A percentile compares a stretch with the other conserved stretches of the same genome.
Evolutionary conservation across 2,888 invertebrate genomes (phyloP).

Genomic region (Diaprepes abbreviatus): DNA sequence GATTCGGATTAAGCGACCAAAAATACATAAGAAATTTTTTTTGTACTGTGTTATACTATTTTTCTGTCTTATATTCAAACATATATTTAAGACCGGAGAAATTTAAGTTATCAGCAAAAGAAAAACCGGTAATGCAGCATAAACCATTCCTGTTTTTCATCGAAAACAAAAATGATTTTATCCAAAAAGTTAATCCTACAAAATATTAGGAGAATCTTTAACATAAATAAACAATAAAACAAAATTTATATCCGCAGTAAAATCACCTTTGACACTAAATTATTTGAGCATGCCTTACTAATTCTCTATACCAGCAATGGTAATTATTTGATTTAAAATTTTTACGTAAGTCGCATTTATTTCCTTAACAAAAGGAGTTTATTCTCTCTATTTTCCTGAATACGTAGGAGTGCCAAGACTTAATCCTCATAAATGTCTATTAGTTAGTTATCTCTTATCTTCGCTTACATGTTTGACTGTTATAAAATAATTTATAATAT

Average conservation of each 20-base stretch:
- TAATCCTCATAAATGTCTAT: conserved; percentile 34
- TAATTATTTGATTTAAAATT: conserved; percentile 25
- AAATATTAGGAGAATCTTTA: background rate
- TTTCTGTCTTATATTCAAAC: too few species aligned
- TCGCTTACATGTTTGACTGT: conserved; percentile 13
- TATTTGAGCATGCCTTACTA: conserved; percentile 2
- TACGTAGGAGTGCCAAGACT: conserved; percentile 31
- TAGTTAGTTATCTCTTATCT: conserved; percentile 30
- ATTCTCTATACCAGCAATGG: conserved; percentile 6
- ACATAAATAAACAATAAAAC: conserved; percentile 1
- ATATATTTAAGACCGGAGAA: too few species aligned
- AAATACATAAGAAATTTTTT: too few species aligned
- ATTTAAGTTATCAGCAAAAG: too few species aligned
- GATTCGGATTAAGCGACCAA: too few species aligned
- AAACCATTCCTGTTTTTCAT: too few species aligned
- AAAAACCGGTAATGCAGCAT: too few species aligned
- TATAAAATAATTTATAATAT: conserved; percentile 33
- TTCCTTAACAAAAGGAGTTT: conserved; percentile 23
- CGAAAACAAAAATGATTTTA: background rate
- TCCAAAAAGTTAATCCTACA: background rate
- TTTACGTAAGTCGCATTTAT: conserved; percentile 17
- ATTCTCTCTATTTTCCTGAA: conserved; percentile 24
- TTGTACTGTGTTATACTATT: too few species aligned
- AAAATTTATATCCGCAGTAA: conserved; percentile 7
- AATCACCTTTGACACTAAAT: conserved; percentile 15